Conservation (phyloP, 2,888 invertebrate genomes). For the Morpho deidamia region DNA sequence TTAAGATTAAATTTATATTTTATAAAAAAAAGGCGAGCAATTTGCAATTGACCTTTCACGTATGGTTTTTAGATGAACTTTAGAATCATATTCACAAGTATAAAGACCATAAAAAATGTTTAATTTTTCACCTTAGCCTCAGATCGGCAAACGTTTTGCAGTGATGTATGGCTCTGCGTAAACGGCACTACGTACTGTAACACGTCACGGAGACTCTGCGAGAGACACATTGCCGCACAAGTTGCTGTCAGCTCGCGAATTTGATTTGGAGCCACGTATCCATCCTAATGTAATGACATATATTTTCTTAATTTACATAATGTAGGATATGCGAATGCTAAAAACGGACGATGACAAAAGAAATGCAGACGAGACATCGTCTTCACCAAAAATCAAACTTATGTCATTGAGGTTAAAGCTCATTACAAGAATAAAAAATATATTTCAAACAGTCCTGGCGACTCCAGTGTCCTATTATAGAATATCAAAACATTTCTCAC, state of each 20-base stretch:
- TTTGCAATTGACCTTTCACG: too few relatives aligned
- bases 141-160: slow-evolving; percentile 38
- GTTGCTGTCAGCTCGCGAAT: slow-evolving; percentile 79
- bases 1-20: not conserved
- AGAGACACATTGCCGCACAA: slow-evolving; percentile 89
- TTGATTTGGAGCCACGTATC: slow-evolving; percentile 44
- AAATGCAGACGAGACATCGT: too few relatives aligned
- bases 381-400: too few relatives aligned
- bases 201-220: slow-evolving; percentile 58
- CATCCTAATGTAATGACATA: slow-evolving; percentile 83
- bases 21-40: not conserved
- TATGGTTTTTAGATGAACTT: too few relatives aligned
- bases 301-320: not conserved
- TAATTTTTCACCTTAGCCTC: slow-evolving; percentile 51
- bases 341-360: too few relatives aligned
- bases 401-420: too few relatives aligned
- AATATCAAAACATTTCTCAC: too few relatives aligned
- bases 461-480: too few relatives aligned
- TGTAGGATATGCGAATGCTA: too few relatives aligned
- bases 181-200: slow-evolving; percentile 61
- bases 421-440: too few relatives aligned
- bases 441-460: too few relatives aligned
- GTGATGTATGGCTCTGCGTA: slow-evolving; percentile 38
- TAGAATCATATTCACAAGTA: too few relatives aligned
- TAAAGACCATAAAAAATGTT: not conserved